Percentiles rank a stretch among this genome's conserved stretches.
Evolutionary conservation across 1,140 invertebrate species (phyloP).

Genomic region (Protaetia brevitarsis): DNA sequence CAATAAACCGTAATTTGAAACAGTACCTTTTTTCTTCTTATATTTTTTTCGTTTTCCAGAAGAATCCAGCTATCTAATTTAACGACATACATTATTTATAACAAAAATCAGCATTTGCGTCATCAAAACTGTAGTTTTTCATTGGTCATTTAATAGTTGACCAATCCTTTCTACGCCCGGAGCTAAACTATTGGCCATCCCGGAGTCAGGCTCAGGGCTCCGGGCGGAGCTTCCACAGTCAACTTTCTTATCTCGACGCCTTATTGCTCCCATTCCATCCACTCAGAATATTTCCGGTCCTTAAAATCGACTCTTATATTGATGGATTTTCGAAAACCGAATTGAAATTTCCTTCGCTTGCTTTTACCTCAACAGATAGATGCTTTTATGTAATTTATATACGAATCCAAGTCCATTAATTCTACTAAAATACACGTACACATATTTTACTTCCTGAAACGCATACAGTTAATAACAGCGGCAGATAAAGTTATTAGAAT

Average conservation of each 20-base stretch:
- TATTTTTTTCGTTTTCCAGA: background rate
- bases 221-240: constrained; percentile 33
- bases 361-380: background rate
- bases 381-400: background rate
- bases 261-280: constrained; percentile 41
- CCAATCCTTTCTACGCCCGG: constrained; percentile 33
- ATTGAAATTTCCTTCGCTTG: constrained; percentile 27
- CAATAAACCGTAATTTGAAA: background rate
- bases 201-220: constrained; percentile 32
- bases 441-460: background rate
- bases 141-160: constrained; percentile 41
- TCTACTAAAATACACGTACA: constrained; percentile 10
- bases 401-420: background rate
- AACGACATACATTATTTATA: constrained; percentile 45
- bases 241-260: constrained; percentile 41
- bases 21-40: background rate
- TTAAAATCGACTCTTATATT: constrained; percentile 34
- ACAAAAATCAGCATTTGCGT: constrained; percentile 39
- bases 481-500: no score
- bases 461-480: no score
- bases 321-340: constrained; percentile 32
- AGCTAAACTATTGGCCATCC: constrained; percentile 35
- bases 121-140: constrained; percentile 32
- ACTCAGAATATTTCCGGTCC: constrained; percentile 33
- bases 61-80: constrained; percentile 32